Base-by-base conservation (phyloP, 2,113 vertebrate genomes). In the Lethenteron reissneri region DNA sequence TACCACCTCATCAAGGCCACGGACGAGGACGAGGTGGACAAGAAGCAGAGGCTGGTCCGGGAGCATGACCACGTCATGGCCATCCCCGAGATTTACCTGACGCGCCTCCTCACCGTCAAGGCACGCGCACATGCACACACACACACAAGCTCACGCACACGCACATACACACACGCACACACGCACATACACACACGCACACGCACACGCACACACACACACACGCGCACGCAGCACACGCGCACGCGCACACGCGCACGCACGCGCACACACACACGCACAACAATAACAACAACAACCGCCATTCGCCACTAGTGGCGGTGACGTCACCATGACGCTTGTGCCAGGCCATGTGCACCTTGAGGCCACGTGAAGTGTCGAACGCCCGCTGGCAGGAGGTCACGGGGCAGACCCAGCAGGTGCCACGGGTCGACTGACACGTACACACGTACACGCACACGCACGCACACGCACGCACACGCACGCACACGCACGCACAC, bases 1-100 rank as follows among this genome's bases (percentile, higher is more conserved):
- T 99, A 92, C 92, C 94, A 99, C 76, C 82, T 99, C 75, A 90
- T 99, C 57, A 99, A 99, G 75, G 89, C 89, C 41, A 91, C 86
- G 2, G 94, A 99, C 77, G 94, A 99, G 75, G 88, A 92, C 0
- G 94, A 99, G 72, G 84, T 92, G 14, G 90, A 90, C 72, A 89
- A 90, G 79, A 92, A 94, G 75, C 84, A 91, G 10, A 79, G 92
- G 74, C 92, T 91, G 73, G 95, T 95, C 60, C 84, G 88, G 73
- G 94, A 97, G 74, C 78, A 90, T 1, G 92, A 97, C 77, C 78
- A 92, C 70, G 89, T 90, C 77, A 99, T 95, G 78, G 92, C 91
- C 74, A 99, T 97, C 73, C 91, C 92, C 0, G 94, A 99, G 80
- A 99, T 97, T 79, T 97, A 97, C 78, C 85, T 99, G 78, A 99